Percentiles rank a stretch among this genome's conserved stretches.
Conservation (phyloP, 2,888 invertebrate species). For the Athalia cordata region DNA sequence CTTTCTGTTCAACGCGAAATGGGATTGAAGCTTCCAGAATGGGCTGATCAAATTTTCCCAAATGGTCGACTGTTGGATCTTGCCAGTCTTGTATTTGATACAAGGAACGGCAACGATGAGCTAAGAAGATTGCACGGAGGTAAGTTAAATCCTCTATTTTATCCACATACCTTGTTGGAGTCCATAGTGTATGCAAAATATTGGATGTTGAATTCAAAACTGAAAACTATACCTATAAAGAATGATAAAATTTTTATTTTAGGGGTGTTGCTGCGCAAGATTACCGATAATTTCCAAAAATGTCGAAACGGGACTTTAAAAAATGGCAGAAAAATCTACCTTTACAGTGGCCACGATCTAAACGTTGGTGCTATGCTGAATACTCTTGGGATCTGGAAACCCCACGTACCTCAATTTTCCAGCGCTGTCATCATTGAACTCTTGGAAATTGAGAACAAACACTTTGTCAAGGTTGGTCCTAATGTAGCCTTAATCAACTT, state of each 20-base stretch:
- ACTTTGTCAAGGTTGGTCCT: constrained; percentile 5
- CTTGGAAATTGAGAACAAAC: constrained; percentile 12
- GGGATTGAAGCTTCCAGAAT: constrained; percentile 45
- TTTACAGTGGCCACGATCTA: background rate
- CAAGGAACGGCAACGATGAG: constrained; percentile 44
- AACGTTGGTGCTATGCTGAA: background rate
- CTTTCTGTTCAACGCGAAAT: constrained; percentile 41
- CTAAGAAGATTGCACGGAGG: constrained; percentile 48
- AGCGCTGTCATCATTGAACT: constrained; percentile 7
- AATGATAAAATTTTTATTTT: background rate
- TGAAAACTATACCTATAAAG: no score
- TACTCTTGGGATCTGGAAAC: background rate
- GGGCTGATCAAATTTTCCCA: constrained; percentile 47
- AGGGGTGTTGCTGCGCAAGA: constrained; percentile 30
- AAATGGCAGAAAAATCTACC: background rate
- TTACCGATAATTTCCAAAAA: background rate
- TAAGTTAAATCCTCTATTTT: constrained; percentile 5
- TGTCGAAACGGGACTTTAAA: background rate
- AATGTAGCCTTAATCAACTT: no score
- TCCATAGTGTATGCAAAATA: background rate
- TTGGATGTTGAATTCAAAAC: background rate
- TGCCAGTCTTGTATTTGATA: constrained; percentile 43
- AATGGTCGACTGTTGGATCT: constrained; percentile 45
- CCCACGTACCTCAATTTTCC: background rate
- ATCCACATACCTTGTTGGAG: background rate